Evolutionary conservation across 2,888 invertebrate species (phyloP).

Genomic region (Sarcophaga variegata): DNA sequence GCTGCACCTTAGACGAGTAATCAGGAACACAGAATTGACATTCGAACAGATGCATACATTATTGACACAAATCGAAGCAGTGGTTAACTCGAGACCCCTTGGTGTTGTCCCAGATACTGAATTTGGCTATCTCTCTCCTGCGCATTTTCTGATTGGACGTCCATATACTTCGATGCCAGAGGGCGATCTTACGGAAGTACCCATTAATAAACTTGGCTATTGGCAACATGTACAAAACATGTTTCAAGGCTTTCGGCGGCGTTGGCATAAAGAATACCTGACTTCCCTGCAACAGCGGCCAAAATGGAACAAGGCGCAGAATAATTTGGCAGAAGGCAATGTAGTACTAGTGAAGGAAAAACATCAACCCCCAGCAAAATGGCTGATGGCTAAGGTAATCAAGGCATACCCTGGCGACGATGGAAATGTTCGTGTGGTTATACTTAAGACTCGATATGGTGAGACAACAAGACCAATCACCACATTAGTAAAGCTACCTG

Average conservation of each 20-base stretch:
- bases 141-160: slow-evolving; percentile 62
- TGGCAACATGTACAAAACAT: slow-evolving; percentile 66
- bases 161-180: slow-evolving; percentile 60
- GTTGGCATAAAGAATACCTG: slow-evolving; percentile 19
- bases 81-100: slow-evolving; percentile 53
- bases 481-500: slow-evolving; percentile 37
- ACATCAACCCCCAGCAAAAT: slow-evolving; percentile 61
- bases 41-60: slow-evolving; percentile 60
- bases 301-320: slow-evolving; percentile 22
- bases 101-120: slow-evolving; percentile 54
- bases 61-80: slow-evolving; percentile 1
- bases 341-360: slow-evolving; percentile 60
- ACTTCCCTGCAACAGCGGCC: slow-evolving; percentile 52
- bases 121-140: slow-evolving; percentile 50
- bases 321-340: slow-evolving; percentile 19
- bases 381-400: slow-evolving; percentile 52
- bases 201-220: slow-evolving; percentile 35
- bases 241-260: slow-evolving; percentile 58
- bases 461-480: slow-evolving; percentile 36
- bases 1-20: slow-evolving; percentile 58
- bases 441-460: slow-evolving; percentile 44
- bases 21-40: slow-evolving; percentile 2
- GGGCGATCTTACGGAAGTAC: slow-evolving; percentile 30
- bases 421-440: slow-evolving; percentile 53
- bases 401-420: slow-evolving; percentile 26